phyloP scores from a whole-genome alignment of 2,113 vertebrate genomes.

The Enhydra lutris region DNA sequence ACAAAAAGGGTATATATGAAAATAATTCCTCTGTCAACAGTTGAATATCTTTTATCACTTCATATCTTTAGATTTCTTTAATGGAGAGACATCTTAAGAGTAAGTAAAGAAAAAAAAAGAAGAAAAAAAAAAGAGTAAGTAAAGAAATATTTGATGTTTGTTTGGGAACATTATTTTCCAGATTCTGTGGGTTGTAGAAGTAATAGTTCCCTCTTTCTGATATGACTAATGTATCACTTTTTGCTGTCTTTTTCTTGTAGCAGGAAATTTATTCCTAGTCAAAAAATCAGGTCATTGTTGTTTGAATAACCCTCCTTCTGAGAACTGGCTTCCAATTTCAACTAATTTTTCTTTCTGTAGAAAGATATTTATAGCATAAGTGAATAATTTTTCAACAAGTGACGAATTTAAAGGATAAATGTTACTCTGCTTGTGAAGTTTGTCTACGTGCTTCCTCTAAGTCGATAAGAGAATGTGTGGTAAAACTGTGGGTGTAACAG shows the following conservation, averaged over 20 bases:
- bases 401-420: background rate
- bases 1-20: background rate
- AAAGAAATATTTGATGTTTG: background rate
- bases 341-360: background rate
- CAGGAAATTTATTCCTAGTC: background rate
- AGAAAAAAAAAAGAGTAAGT: too few species aligned
- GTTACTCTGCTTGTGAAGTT: background rate
- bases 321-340: constrained; percentile 8
- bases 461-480: background rate
- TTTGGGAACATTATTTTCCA: background rate
- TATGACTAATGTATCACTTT: background rate
- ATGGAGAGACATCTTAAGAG: background rate
- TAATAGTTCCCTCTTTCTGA: background rate
- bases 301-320: background rate
- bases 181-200: background rate
- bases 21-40: background rate
- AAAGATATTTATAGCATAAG: constrained; percentile 20
- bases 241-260: background rate
- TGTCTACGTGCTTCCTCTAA: background rate
- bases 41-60: background rate
- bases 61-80: background rate
- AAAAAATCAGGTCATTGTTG: constrained; percentile 2
- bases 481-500: background rate
- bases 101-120: background rate
- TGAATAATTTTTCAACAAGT: constrained; percentile 28